A percentile compares a stretch with the other conserved stretches of the same genome.
Conservation (phyloP, 2,113 vertebrate species). For the Lampris megalopsis region DNA sequence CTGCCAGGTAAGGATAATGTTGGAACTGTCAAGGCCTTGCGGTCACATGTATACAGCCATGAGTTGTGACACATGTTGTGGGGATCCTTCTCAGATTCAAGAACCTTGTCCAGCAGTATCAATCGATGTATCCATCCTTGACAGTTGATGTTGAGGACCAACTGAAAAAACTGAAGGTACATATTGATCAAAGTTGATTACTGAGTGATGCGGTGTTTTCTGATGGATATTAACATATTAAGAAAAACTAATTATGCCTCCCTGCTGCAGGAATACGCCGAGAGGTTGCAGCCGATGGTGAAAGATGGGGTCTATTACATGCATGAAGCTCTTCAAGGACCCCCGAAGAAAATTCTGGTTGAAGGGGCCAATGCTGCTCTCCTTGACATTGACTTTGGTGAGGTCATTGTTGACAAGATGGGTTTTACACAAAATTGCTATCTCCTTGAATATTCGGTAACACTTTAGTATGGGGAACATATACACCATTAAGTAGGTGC, state of each 20-base stretch:
- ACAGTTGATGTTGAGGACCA: slow-evolving; percentile 91
- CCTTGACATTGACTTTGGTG: slow-evolving; percentile 98
- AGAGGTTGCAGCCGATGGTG: slow-evolving; percentile 95
- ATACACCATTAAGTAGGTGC: too few species aligned
- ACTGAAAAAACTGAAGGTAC: slow-evolving; percentile 93
- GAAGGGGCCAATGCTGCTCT: slow-evolving; percentile 98
- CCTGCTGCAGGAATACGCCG: slow-evolving; percentile 87
- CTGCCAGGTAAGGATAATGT: slow-evolving; percentile 81
- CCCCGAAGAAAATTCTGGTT: slow-evolving; percentile 94
- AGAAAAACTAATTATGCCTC: not conserved
- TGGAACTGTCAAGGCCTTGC: not conserved
- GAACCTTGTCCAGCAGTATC: slow-evolving; percentile 92
- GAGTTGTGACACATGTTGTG: not conserved
- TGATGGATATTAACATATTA: not conserved
- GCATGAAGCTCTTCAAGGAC: slow-evolving; percentile 94
- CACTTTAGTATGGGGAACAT: too few species aligned
- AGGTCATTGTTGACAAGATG: not conserved
- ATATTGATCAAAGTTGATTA: not conserved
- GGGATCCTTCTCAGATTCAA: slow-evolving; percentile 86
- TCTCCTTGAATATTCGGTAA: not conserved
- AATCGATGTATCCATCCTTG: slow-evolving; percentile 93
- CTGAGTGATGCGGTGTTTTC: not conserved
- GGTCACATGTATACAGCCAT: not conserved
- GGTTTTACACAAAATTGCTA: not conserved
- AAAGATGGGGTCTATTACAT: slow-evolving; percentile 97